Evolutionary conservation across 2,888 invertebrate genomes (phyloP).

Genomic region (Thymelicus acteon): DNA sequence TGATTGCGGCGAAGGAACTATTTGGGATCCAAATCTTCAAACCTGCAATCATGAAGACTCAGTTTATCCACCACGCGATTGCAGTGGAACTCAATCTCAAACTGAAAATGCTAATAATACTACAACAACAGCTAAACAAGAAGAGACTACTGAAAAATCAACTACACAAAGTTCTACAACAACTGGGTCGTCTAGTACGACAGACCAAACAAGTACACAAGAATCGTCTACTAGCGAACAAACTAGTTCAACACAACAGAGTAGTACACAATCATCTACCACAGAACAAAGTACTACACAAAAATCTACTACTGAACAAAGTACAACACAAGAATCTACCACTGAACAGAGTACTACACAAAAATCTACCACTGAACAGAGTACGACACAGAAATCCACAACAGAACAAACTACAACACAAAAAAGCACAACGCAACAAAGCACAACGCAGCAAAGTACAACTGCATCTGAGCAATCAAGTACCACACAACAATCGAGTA

Average conservation of each 20-base stretch:
- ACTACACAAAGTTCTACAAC: conserved; percentile 46
- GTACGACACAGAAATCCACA: conserved; percentile 44
- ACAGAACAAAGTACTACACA: conserved; percentile 44
- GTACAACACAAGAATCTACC: conserved; percentile 44
- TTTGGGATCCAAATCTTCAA: conserved; percentile 88
- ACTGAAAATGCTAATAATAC: conserved; percentile 56
- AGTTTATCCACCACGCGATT: conserved; percentile 84
- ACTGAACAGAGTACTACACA: conserved; percentile 43
- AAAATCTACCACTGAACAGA: conserved; percentile 45
- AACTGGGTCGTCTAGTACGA: conserved; percentile 41
- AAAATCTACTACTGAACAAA: conserved; percentile 44
- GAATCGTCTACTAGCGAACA: conserved; percentile 44
- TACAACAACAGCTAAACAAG: conserved; percentile 42
- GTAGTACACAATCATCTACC: conserved; percentile 46
- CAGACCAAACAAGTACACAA: conserved; percentile 50
- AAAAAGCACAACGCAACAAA: conserved; percentile 37
- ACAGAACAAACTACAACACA: conserved; percentile 45
- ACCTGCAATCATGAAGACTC: conserved; percentile 88
- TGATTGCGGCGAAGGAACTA: conserved; percentile 88
- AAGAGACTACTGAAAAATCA: conserved; percentile 44
- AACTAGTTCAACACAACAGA: conserved; percentile 46
- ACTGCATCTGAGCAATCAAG: conserved; percentile 42
- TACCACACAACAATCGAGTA: conserved; percentile 45
- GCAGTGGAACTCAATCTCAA: conserved; percentile 64
- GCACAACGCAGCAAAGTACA: conserved; percentile 38